Conservation (phyloP, 2,797 vertebrate species). For the Meriones psammophilus region DNA sequence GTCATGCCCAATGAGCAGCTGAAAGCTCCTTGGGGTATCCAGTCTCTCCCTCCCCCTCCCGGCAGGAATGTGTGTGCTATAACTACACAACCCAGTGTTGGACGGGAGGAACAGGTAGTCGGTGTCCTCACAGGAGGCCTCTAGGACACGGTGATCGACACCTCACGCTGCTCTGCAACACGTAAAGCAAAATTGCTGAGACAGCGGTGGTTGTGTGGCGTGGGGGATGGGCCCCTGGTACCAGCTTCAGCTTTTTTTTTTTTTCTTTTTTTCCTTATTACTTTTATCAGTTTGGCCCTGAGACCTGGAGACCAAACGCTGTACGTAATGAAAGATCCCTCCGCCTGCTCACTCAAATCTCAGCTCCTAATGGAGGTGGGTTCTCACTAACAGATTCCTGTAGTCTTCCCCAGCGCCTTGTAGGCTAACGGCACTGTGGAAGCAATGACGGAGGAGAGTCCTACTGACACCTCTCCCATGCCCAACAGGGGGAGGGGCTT, state of each 20-base stretch:
- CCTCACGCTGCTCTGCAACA: constrained; percentile 31
- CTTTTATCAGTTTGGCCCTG: constrained; percentile 49
- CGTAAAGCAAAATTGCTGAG: constrained; percentile 58
- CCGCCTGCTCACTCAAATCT: constrained; percentile 77
- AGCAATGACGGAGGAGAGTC: constrained; percentile 70
- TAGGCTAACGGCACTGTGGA: constrained; percentile 83
- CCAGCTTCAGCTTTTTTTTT: neutral
- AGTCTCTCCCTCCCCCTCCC: neutral
- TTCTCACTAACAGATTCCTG: constrained; percentile 84
- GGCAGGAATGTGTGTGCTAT: constrained; percentile 36
- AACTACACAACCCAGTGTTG: constrained; percentile 63
- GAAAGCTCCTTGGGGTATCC: constrained; percentile 7
- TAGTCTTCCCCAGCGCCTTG: constrained; percentile 83
- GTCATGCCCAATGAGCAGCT: neutral
- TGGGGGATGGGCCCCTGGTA: constrained; percentile 19
- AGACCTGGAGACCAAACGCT: constrained; percentile 55
- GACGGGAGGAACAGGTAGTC: constrained; percentile 70
- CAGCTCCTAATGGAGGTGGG: constrained; percentile 78
- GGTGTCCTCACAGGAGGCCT: constrained; percentile 71
- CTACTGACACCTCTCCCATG: constrained; percentile 21
- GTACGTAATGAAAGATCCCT: constrained; percentile 78
- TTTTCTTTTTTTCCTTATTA: constrained; percentile 38
- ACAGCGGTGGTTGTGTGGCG: constrained; percentile 42
- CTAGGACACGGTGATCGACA: constrained; percentile 79
- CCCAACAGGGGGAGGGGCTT: constrained; percentile 36